Percentiles rank a stretch among this genome's conserved stretches.
Evolutionary conservation across 1,140 invertebrate genomes (phyloP).

Genomic region (Drosophila funebris): DNA sequence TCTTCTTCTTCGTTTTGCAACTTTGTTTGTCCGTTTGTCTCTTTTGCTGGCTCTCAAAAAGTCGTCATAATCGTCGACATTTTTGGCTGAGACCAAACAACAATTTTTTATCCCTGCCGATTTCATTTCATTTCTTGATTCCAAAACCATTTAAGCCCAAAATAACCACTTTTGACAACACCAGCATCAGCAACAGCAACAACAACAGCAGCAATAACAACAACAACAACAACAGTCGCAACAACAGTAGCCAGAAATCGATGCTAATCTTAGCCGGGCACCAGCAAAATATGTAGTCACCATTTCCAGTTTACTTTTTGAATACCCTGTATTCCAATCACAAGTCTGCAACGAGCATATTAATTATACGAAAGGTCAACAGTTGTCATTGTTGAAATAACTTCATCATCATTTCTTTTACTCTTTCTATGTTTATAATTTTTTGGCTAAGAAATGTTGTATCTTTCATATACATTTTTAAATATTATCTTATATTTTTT

Average conservation of each 20-base stretch:
- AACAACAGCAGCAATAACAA: constrained; percentile 19
- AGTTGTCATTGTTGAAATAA: too few relatives aligned
- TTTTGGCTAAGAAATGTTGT: too few relatives aligned
- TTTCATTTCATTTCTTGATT: constrained; percentile 72
- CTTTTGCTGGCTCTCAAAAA: constrained; percentile 44
- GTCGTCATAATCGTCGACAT: constrained; percentile 73
- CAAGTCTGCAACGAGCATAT: neutral
- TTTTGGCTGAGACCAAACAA: constrained; percentile 42
- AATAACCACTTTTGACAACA: constrained; percentile 69
- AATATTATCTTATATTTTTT: too few relatives aligned
- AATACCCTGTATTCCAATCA: constrained; percentile 39
- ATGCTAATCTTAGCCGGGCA: constrained; percentile 71
- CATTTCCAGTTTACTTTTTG: constrained; percentile 44
- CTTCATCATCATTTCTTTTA: too few relatives aligned
- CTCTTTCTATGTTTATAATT: too few relatives aligned
- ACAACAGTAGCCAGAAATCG: constrained; percentile 76
- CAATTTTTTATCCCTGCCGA: constrained; percentile 42
- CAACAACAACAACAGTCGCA: constrained; percentile 36
- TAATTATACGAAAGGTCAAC: too few relatives aligned
- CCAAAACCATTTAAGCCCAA: constrained; percentile 67
- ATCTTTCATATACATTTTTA: too few relatives aligned
- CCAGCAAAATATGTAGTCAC: constrained; percentile 47
- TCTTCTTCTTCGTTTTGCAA: neutral
- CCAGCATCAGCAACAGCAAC: constrained; percentile 39
- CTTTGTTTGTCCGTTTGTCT: constrained; percentile 17